phyloP scores from a whole-genome alignment of 1,140 invertebrate genomes.

The Nephila pilipes region DNA sequence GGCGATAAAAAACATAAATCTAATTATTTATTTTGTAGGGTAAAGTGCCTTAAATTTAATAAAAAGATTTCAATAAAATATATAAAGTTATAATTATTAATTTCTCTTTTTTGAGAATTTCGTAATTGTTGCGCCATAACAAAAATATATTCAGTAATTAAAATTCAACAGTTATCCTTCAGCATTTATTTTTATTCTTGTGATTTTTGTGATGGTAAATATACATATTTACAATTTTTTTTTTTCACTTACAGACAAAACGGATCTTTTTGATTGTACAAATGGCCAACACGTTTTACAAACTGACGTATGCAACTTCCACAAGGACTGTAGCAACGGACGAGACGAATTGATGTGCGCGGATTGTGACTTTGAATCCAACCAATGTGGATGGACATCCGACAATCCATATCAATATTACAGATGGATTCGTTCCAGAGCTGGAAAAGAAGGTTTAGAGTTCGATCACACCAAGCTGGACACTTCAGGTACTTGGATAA shows the following conservation, averaged over 20 bases:
- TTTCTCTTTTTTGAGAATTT: no score
- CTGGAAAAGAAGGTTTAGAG: neutral
- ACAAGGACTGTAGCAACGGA: conserved; percentile 67
- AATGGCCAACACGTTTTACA: conserved; percentile 35
- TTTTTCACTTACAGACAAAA: neutral
- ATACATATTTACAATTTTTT: no score
- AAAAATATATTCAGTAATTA: no score
- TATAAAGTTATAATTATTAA: no score
- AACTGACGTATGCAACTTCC: conserved; percentile 60
- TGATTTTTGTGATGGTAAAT: no score
- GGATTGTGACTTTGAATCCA: conserved; percentile 66
- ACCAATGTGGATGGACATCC: conserved; percentile 48
- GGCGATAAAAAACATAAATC: no score
- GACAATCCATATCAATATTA: neutral
- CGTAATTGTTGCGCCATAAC: no score
- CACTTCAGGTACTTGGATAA: conserved; percentile 62
- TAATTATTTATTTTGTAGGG: no score
- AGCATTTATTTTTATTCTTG: no score
- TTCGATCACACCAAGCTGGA: conserved; percentile 70
- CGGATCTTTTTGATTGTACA: conserved; percentile 63
- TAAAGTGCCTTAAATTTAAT: no score
- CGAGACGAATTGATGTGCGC: conserved; percentile 63
- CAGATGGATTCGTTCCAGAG: conserved; percentile 43
- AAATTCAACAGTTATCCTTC: no score
- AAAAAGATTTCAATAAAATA: no score